phyloP scores from a whole-genome alignment of 1,140 invertebrate species.

The Rhizoglyphus robini region DNA sequence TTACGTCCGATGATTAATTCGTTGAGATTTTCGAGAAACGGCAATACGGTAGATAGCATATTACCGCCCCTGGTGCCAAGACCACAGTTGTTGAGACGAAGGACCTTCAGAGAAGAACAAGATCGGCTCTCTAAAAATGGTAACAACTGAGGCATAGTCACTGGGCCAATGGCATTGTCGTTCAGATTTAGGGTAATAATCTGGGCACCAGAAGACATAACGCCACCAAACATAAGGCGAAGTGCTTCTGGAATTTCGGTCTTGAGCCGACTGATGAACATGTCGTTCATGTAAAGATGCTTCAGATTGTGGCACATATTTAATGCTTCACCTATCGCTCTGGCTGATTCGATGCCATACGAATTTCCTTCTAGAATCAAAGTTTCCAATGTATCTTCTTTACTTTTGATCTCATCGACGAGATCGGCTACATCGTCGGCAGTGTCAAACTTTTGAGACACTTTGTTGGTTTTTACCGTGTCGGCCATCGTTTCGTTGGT shows the following conservation, averaged over 20 bases:
- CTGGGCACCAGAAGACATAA: conserved; percentile 59
- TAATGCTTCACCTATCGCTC: conserved; percentile 64
- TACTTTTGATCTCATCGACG: conserved; percentile 26
- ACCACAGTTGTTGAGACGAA: conserved; percentile 87
- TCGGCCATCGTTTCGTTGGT: conserved; percentile 5
- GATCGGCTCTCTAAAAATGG: conserved; percentile 63
- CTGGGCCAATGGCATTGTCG: conserved; percentile 96
- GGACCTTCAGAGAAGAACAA: conserved; percentile 61
- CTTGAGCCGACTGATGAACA: conserved; percentile 88
- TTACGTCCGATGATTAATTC: conserved; percentile 87
- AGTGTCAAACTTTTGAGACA: conserved; percentile 6
- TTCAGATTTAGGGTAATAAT: conserved; percentile 80
- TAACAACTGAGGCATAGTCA: conserved; percentile 78
- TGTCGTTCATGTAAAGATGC: conserved; percentile 77
- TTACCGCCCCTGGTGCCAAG: conserved; percentile 78
- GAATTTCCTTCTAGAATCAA: conserved; percentile 85
- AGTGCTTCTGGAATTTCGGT: conserved; percentile 84
- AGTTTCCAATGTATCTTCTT: conserved; percentile 26
- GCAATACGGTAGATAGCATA: conserved; percentile 31
- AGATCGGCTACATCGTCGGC: conserved; percentile 26
- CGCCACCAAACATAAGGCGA: conserved; percentile 58
- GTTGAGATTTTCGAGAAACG: conserved; percentile 39
- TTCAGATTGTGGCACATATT: conserved; percentile 21
- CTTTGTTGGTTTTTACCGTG: conserved; percentile 15
- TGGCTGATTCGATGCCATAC: conserved; percentile 69